Conservation (phyloP, 2,888 invertebrate species). For the Coleophora flavipennella region DNA sequence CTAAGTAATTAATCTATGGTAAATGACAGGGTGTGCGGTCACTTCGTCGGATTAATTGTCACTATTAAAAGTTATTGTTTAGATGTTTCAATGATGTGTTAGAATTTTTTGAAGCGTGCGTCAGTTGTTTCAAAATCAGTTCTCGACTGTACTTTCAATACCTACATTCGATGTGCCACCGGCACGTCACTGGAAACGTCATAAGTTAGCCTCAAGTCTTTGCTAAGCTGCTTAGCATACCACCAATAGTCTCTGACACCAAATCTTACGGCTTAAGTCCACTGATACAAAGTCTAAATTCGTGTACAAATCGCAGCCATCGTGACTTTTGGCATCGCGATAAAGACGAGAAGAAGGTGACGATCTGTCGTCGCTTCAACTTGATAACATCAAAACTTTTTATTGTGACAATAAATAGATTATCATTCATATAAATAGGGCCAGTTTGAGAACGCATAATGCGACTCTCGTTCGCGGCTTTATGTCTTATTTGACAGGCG, state of each 20-base stretch:
- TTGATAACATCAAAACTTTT: conserved; percentile 69
- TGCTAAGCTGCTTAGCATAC: conserved; percentile 64
- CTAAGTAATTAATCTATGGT: conserved; percentile 47
- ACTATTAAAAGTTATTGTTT: conserved; percentile 8
- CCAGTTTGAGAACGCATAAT: conserved; percentile 62
- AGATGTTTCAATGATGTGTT: background rate
- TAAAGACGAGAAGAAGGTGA: conserved; percentile 58
- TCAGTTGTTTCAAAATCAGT: conserved; percentile 9
- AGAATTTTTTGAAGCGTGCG: background rate
- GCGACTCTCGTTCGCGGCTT: conserved; percentile 63
- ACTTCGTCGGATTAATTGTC: conserved; percentile 32
- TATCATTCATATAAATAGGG: conserved; percentile 69
- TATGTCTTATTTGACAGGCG: conserved; percentile 67
- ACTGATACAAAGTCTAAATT: conserved; percentile 19
- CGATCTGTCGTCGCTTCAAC: conserved; percentile 61
- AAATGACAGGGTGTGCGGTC: conserved; percentile 33
- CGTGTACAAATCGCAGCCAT: conserved; percentile 5
- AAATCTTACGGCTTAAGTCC: conserved; percentile 21
- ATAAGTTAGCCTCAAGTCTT: conserved; percentile 50
- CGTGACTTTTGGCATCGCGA: conserved; percentile 66
- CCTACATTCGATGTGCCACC: conserved; percentile 31
- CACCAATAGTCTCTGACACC: conserved; percentile 21
- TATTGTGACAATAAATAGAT: conserved; percentile 71
- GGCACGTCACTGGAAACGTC: conserved; percentile 55
- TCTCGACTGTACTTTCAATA: conserved; percentile 31